Percentiles rank a stretch among this genome's conserved stretches.
These are phyloP conservation scores for Tretioscincus oriximinensis DNA, from an alignment of 2,113 vertebrate species.

Conservation along the genomic window DNA sequence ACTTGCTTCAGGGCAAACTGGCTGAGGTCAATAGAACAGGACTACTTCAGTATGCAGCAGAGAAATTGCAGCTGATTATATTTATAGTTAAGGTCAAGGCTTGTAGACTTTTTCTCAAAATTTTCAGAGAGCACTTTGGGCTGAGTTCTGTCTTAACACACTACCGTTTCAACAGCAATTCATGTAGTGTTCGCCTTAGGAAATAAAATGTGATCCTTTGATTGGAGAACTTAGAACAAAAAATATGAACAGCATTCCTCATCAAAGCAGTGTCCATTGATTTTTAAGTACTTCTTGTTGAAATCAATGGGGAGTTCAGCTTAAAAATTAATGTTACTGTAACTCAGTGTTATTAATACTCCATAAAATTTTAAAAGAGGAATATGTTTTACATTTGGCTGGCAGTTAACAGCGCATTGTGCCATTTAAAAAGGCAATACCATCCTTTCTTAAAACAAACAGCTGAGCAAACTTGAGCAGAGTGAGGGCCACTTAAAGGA, in stretches of 20 bases:
- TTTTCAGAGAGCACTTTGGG: constrained; percentile 11
- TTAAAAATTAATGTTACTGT: background rate
- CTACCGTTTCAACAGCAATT: constrained; percentile 10
- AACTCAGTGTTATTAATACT: constrained; percentile 18
- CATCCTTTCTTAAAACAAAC: constrained; percentile 22
- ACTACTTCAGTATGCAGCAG: constrained; percentile 3
- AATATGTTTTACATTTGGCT: constrained; percentile 25
- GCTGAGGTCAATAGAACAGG: constrained; percentile 12
- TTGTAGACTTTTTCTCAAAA: background rate
- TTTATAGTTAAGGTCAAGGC: constrained; percentile 8
- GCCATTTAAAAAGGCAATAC: constrained; percentile 6
- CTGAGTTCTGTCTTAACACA: background rate
- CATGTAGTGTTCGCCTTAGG: background rate
- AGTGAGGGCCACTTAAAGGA: constrained; percentile 1
- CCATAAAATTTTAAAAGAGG: constrained; percentile 20
- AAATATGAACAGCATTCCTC: too few species aligned
- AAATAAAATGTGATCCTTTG: constrained; percentile 14
- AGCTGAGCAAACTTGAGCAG: constrained; percentile 1
- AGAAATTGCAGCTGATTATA: constrained; percentile 21
- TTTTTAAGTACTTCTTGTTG: background rate
- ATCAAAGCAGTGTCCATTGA: background rate
- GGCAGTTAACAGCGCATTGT: constrained; percentile 22
- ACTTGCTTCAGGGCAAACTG: background rate
- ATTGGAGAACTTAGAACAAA: background rate
- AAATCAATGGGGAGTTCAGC: constrained; percentile 7